Percentiles rank a stretch among this genome's conserved stretches.
Conservation (phyloP, 2,113 vertebrate species). For the Xerus inauris region DNA sequence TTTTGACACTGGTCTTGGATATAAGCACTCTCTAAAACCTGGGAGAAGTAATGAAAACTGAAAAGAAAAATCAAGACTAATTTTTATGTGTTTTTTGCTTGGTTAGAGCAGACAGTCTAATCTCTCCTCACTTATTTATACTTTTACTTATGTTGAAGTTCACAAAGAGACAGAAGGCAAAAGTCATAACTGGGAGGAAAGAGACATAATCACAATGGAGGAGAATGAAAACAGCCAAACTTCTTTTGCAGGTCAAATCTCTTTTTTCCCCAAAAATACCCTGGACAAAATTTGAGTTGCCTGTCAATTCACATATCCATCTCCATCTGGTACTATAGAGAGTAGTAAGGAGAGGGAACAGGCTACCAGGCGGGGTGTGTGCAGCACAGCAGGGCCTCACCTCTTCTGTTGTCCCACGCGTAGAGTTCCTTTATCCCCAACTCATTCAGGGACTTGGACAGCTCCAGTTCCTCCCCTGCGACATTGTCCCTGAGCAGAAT, state of each 20-base stretch:
- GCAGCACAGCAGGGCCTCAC: slow-evolving; percentile 81
- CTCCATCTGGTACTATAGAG: no score
- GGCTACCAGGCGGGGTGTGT: fast-evolving
- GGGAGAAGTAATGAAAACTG: not conserved
- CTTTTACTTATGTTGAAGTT: not conserved
- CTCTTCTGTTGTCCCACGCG: slow-evolving; percentile 92
- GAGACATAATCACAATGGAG: not conserved
- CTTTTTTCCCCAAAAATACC: not conserved
- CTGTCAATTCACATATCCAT: not conserved
- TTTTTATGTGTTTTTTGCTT: fast-evolving
- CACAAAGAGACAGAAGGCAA: not conserved
- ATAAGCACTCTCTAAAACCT: fast-evolving
- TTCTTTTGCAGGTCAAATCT: not conserved
- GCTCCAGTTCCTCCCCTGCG: slow-evolving; percentile 92
- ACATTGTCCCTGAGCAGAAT: slow-evolving; percentile 91
- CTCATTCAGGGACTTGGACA: slow-evolving; percentile 92
- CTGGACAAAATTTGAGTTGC: fast-evolving
- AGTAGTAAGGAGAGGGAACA: not conserved
- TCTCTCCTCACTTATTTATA: not conserved
- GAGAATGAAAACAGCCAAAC: no score
- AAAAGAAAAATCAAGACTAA: not conserved
- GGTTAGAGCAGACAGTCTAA: not conserved
- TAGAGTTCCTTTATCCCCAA: slow-evolving; percentile 96
- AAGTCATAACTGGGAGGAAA: fast-evolving
- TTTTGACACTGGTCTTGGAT: no score